These are phyloP conservation scores for Halyomorpha halys DNA, from an alignment of 1,140 invertebrate species.

Conservation along the genomic window DNA sequence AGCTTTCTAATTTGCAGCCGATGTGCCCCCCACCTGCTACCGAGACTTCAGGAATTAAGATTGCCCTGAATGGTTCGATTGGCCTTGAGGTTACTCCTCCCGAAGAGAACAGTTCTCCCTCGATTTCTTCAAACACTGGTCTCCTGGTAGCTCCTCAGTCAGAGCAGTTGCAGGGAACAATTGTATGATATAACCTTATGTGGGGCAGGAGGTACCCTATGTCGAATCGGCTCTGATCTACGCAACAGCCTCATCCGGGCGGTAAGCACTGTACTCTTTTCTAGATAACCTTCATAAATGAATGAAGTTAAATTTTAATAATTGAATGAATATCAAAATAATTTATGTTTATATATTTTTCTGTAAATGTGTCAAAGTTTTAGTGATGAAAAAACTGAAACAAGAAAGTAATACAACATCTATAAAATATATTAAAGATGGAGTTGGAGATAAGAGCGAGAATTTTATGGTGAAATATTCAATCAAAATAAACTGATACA, in stretches of 20 bases:
- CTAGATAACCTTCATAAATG: not conserved
- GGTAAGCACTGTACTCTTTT: not conserved
- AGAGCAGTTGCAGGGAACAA: slow-evolving; percentile 72
- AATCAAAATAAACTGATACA: too few species aligned
- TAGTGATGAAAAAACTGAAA: too few species aligned
- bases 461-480: too few species aligned
- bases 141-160: slow-evolving; percentile 44
- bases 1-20: not conserved
- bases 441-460: too few species aligned
- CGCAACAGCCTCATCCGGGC: slow-evolving; percentile 1
- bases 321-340: too few species aligned
- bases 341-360: too few species aligned
- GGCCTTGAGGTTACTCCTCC: slow-evolving; percentile 74
- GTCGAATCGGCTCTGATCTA: slow-evolving; percentile 52
- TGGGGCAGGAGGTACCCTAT: slow-evolving; percentile 67
- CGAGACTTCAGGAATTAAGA: slow-evolving; percentile 57
- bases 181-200: slow-evolving; percentile 87
- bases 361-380: too few species aligned
- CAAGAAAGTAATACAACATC: too few species aligned
- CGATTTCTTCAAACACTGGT: slow-evolving; percentile 43
- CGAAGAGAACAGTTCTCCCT: slow-evolving; percentile 50
- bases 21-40: slow-evolving; percentile 20
- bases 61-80: slow-evolving; percentile 73
- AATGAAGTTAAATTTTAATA: too few species aligned
- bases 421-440: too few species aligned